Percentiles rank a stretch among this genome's conserved stretches.
Conservation (phyloP, 2,888 invertebrate genomes). For the Acanthacorydalis orientalis region DNA sequence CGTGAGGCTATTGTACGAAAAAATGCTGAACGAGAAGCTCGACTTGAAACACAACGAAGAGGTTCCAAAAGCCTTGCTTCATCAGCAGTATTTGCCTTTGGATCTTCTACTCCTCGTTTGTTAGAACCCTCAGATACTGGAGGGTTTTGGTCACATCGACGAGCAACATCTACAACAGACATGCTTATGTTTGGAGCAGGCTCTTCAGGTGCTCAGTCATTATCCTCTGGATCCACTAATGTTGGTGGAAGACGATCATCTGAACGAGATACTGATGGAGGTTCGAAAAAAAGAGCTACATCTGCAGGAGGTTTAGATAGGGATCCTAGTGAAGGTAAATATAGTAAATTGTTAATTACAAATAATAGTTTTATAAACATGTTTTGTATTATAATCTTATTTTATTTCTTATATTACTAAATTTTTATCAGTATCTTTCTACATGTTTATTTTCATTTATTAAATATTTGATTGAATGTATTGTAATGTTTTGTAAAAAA, state of each 20-base stretch:
- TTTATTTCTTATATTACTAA: too few species aligned
- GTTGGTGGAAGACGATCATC: slow-evolving; percentile 71
- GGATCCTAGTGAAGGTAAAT: slow-evolving; percentile 40
- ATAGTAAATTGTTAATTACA: not conserved
- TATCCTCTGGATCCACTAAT: slow-evolving; percentile 33
- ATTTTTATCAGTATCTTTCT: too few species aligned
- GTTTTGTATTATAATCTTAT: too few species aligned
- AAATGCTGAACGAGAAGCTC: slow-evolving; percentile 69
- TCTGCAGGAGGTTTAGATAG: slow-evolving; percentile 56
- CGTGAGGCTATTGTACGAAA: slow-evolving; percentile 72
- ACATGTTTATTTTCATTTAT: too few species aligned
- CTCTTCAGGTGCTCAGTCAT: slow-evolving; percentile 28
- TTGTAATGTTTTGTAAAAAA: too few species aligned
- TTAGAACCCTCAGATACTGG: slow-evolving; percentile 67
- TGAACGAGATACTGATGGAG: slow-evolving; percentile 61
- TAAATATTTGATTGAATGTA: too few species aligned
- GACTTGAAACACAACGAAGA: slow-evolving; percentile 62
- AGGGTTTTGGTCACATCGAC: slow-evolving; percentile 72
- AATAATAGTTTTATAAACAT: not conserved
- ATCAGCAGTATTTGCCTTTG: slow-evolving; percentile 70
- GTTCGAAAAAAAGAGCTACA: slow-evolving; percentile 58
- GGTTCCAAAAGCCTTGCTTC: slow-evolving; percentile 42
- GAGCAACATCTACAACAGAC: slow-evolving; percentile 81
- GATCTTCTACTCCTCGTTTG: slow-evolving; percentile 78
- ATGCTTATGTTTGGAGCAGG: slow-evolving; percentile 53